Conservation (phyloP, 2,113 vertebrate species). For the Bettongia penicillata region DNA sequence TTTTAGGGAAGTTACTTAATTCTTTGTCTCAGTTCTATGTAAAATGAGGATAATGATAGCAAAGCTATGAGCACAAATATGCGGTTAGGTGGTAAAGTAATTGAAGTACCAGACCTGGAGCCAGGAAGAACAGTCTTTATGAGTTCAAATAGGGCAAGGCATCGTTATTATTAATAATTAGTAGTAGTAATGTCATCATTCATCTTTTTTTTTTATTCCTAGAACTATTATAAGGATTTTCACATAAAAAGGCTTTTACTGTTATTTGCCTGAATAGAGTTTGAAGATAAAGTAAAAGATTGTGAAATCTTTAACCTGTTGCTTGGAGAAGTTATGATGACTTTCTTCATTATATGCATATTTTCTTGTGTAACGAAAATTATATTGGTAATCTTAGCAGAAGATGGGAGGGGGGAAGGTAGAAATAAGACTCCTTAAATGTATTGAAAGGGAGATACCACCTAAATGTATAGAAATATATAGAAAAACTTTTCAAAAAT, state of each 20-base stretch:
- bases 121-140: not conserved
- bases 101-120: not conserved
- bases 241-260: not conserved
- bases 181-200: not conserved
- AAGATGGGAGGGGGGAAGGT: too few species aligned
- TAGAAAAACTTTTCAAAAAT: not conserved
- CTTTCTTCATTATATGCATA: not conserved
- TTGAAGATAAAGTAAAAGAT: not conserved
- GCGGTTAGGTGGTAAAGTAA: too few species aligned
- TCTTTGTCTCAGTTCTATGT: too few species aligned
- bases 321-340: not conserved
- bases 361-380: not conserved
- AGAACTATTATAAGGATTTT: not conserved
- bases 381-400: not conserved
- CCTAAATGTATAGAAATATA: not conserved
- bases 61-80: too few species aligned
- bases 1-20: too few species aligned
- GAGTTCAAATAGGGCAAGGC: not conserved
- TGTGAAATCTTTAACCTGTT: not conserved
- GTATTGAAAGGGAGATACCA: not conserved
- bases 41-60: too few species aligned
- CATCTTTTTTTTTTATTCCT: not conserved
- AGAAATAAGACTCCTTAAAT: not conserved
- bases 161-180: too few species aligned
- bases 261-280: not conserved